Percentiles rank a stretch among this genome's conserved stretches.
Evolutionary conservation across 2,888 invertebrate species (phyloP).

Genomic region (Drosophila conformis): DNA sequence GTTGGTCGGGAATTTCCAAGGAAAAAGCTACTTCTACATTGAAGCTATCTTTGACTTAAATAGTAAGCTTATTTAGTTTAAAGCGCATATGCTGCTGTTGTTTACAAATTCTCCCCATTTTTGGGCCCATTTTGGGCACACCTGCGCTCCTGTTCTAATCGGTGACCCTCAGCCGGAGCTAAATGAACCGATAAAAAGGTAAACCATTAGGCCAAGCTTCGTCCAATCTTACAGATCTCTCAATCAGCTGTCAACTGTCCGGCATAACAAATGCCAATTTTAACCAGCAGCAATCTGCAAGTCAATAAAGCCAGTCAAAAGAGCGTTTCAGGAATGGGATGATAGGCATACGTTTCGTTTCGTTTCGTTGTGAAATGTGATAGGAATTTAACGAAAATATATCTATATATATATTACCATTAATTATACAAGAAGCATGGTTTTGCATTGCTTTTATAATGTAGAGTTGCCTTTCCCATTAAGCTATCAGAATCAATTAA

Average conservation of each 20-base stretch:
- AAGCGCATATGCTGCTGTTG: slow-evolving; percentile 5
- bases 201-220: slow-evolving; percentile 48
- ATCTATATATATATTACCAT: slow-evolving; percentile 20
- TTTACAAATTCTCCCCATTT: background rate
- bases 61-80: background rate
- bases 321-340: background rate
- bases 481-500: background rate
- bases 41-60: background rate
- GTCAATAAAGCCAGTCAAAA: slow-evolving; percentile 44
- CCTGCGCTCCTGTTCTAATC: slow-evolving; percentile 18
- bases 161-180: slow-evolving; percentile 51
- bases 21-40: background rate
- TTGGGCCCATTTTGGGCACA: background rate
- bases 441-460: background rate
- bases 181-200: slow-evolving; percentile 66
- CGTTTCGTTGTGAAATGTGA: background rate
- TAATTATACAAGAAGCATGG: slow-evolving; percentile 9
- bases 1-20: slow-evolving; percentile 14
- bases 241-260: slow-evolving; percentile 70
- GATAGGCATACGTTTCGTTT: background rate
- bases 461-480: background rate
- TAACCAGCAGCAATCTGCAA: slow-evolving; percentile 47
- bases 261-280: slow-evolving; percentile 57
- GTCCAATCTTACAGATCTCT: slow-evolving; percentile 52
- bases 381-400: slow-evolving; percentile 8